Base-by-base conservation (phyloP, 2,113 vertebrate species). In the Ifrita kowaldi region DNA sequence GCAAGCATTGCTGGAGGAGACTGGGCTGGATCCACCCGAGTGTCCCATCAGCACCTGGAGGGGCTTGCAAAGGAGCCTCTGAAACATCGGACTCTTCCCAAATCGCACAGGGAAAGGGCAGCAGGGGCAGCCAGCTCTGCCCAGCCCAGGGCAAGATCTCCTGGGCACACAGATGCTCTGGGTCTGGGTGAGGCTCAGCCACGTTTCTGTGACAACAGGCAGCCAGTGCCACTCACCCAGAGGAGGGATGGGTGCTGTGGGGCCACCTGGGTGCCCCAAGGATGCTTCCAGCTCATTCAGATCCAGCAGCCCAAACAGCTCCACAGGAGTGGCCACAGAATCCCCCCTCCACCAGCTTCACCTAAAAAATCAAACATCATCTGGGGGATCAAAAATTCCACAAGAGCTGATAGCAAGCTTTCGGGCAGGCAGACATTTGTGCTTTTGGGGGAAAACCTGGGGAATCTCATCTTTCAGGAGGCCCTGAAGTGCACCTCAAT, bases 271-370 rank as follows among this genome's bases (percentile, higher is more conserved):
- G 37, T 11, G 1, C 28, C 46, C 41, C 47, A 14, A 7, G 26
- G 78, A 20, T 15, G 26, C 23, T 70, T 30, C 27, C 11, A 17
- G 44, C 16, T 69, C 14, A 0, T 24, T 71, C 4, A 1, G 32
- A 10, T 33, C 52, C 32, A n/a, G 33, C 2, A 2, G 22, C 37
- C 14, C 0, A 9, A 0, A 17, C 24, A 49, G 30, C 30, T 75
- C 39, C 8, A 10, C 53, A 1, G 39, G 28, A 33, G 20, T 0
- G 7, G 21, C 33, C n/a, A 1, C 10, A 0, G 15, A 39, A n/a
- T 1, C 9, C 44, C 5, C 18, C 10, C 35, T 6, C 28, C 33
- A 24, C 13, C 65, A 35, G 6, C 52, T 47, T 33, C 46, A 13
- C n/a, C 21, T 9, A 1, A 56, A 62, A 57, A 52, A 49, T 3